phyloP scores from a whole-genome alignment of 2,113 vertebrate species.

The Sardina pilchardus region DNA sequence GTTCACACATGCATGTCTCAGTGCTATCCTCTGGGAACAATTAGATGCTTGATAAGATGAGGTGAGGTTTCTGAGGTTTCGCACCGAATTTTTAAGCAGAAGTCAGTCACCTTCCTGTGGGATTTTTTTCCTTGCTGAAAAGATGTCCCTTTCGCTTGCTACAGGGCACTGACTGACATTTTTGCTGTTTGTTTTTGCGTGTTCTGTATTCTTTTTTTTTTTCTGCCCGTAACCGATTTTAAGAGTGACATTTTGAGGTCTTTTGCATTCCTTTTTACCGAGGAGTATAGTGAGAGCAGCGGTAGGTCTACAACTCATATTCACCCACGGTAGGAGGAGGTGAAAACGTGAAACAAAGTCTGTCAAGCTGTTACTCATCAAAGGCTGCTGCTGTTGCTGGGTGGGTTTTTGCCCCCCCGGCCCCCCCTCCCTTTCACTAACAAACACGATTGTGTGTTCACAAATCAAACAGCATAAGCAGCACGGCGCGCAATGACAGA shows the following conservation, averaged over 20 bases:
- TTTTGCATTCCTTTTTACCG: neutral
- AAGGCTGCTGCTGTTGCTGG: neutral
- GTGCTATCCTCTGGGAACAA: neutral
- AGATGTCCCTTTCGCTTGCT: neutral
- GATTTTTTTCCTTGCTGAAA: neutral
- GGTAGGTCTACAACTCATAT: neutral
- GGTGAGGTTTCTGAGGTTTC: neutral
- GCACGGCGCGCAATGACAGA: neutral
- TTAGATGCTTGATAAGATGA: neutral
- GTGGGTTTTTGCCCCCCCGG: too few relatives aligned
- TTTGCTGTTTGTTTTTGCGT: neutral
- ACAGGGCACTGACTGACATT: neutral
- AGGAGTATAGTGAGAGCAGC: neutral
- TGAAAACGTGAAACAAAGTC: neutral
- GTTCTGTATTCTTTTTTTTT: neutral
- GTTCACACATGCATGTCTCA: neutral
- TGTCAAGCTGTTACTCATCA: neutral
- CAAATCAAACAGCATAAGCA: constrained; percentile 37
- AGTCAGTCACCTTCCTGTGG: neutral
- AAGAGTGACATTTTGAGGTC: neutral
- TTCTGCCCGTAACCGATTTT: neutral
- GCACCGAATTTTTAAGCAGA: neutral
- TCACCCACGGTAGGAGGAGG: neutral
- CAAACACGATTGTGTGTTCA: constrained; percentile 28
- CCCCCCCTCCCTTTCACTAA: neutral